These are phyloP conservation scores for Chloromyia formosa DNA, from an alignment of 2,888 invertebrate species.

Conservation along the genomic window DNA sequence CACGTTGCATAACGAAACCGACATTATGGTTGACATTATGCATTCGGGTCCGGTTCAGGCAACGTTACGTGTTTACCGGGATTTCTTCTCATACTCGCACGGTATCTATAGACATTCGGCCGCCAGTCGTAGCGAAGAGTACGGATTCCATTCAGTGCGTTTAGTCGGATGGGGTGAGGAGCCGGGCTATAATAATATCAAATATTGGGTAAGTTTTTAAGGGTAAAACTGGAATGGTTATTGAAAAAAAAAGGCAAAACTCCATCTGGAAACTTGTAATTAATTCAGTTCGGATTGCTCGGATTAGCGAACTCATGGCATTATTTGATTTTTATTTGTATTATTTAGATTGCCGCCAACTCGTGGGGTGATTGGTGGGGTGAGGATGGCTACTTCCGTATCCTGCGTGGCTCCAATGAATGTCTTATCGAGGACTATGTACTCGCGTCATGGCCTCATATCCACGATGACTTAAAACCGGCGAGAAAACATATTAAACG, in stretches of 20 bases:
- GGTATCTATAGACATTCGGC: slow-evolving; percentile 82
- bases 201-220: slow-evolving; percentile 83
- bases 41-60: slow-evolving; percentile 95
- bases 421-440: slow-evolving; percentile 92
- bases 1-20: slow-evolving; percentile 76
- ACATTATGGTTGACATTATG: slow-evolving; percentile 92
- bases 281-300: too few relatives aligned
- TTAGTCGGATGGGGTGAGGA: slow-evolving; percentile 94
- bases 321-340: too few relatives aligned
- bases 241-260: too few relatives aligned
- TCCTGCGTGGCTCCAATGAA: slow-evolving; percentile 84
- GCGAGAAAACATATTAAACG: neutral
- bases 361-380: slow-evolving; percentile 96
- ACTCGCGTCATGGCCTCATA: slow-evolving; percentile 75
- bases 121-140: slow-evolving; percentile 67
- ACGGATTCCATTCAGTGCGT: slow-evolving; percentile 89
- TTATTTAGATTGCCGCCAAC: slow-evolving; percentile 83
- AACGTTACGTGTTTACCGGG: slow-evolving; percentile 87
- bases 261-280: too few relatives aligned
- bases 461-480: slow-evolving; percentile 52
- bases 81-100: slow-evolving; percentile 89
- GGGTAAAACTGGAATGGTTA: too few relatives aligned
- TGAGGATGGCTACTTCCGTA: slow-evolving; percentile 89
- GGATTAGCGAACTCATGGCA: too few relatives aligned
- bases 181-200: slow-evolving; percentile 68